Evolutionary conservation across 2,113 vertebrate species (phyloP).

Genomic region (Tamias sibiricus): DNA sequence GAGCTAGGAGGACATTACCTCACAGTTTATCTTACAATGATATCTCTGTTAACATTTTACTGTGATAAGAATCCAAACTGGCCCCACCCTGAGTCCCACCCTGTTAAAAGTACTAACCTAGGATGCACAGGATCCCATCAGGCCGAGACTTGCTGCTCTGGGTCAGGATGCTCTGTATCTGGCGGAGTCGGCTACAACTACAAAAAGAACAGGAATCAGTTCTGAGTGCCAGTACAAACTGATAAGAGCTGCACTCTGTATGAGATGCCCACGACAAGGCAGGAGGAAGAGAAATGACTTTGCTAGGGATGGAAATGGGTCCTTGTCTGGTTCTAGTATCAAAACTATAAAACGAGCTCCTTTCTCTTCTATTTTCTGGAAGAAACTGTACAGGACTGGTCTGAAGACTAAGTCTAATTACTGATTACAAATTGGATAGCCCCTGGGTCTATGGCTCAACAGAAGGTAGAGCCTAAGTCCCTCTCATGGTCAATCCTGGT

Average conservation of each 20-base stretch:
- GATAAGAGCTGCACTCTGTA: background rate
- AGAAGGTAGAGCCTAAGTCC: background rate
- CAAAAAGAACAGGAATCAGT: slow-evolving; percentile 72
- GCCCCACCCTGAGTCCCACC: background rate
- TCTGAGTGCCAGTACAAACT: background rate
- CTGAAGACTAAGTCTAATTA: background rate
- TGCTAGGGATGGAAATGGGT: background rate
- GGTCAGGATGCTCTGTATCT: slow-evolving; percentile 92
- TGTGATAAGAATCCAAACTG: background rate
- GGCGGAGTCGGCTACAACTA: slow-evolving; percentile 94
- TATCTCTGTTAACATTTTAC: background rate
- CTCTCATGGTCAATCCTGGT: background rate
- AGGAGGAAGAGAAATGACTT: background rate
- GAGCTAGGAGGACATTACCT: background rate
- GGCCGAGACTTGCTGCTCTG: slow-evolving; percentile 89
- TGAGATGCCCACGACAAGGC: background rate
- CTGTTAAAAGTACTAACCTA: slow-evolving; percentile 88
- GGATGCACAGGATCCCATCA: slow-evolving; percentile 95
- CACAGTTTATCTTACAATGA: background rate
- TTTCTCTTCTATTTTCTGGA: slow-evolving; percentile 11
- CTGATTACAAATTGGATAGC: background rate
- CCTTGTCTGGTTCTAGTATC: background rate
- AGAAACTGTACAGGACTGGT: background rate
- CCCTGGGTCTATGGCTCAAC: background rate
- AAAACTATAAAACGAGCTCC: background rate